Evolutionary conservation across 2,888 invertebrate species (phyloP), one percentile per base, ranked within the genome.

Genomic region (Patella depressa): DNA sequence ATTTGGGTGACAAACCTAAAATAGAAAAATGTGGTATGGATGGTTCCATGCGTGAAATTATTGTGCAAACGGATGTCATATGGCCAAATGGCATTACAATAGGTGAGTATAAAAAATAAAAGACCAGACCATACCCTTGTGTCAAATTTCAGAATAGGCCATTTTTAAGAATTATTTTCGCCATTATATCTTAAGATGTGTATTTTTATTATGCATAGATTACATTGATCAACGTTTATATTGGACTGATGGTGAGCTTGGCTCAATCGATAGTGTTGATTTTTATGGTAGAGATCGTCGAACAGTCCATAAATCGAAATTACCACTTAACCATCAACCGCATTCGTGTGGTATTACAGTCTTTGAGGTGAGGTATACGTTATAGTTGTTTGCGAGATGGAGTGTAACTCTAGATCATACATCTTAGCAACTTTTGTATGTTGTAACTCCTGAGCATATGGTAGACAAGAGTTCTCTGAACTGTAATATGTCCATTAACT

Each of bases 1-100:
- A 99, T 91, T 99, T 98, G 98, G 98, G 98, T 54, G 94, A 95
- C 83, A 94, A 94, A 72, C 96, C 98, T 17, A 95, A 96, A 90
- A 99, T 99, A 88, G 98, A 99, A 92, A 94, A 96, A 76, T 96
- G 97, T 78, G 98, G 98, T 76, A 97, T 99, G 97, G 97, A 99
- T 91, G 98, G 98, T 57, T 95, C 96, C 17, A 96, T 85, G 91
- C 94, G 98, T 72, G 94, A 96, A 91, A 94, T 95, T 34, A 96
- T 98, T 86, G 95, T 98, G 12, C 94, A 78, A 2, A 74, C 95
- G 85, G 96, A 97, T 90, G 95, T 98, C 76, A 95, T 95, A 89
- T 99, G 98, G 98, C 98, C 99, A 45, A 98, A 99, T 92, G 98
- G 98, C 73, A 93, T 99, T 54, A 97, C 98, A 4, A 92, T 99